Percentiles rank a stretch among this genome's conserved stretches.
phyloP scores from a whole-genome alignment of 2,113 vertebrate genomes.

The Caloenas nicobarica region DNA sequence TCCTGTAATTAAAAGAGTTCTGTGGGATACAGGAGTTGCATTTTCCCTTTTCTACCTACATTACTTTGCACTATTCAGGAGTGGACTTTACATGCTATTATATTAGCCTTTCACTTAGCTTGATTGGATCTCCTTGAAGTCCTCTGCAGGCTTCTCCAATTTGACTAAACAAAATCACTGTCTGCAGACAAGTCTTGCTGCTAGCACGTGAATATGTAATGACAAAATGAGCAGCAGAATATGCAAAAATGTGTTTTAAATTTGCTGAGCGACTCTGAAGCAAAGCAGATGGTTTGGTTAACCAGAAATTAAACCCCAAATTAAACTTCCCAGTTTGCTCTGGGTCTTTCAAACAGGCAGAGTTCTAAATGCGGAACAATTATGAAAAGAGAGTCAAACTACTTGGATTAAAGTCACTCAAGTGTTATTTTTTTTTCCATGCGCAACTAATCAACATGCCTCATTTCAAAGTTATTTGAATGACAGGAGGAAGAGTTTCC shows the following conservation, averaged over 20 bases:
- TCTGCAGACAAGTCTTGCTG: slow-evolving; percentile 35
- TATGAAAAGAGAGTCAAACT: not conserved
- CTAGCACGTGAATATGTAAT: not conserved
- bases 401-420: not conserved
- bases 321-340: not conserved
- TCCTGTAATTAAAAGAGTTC: slow-evolving; percentile 38
- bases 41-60: slow-evolving; percentile 2
- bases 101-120: slow-evolving; percentile 21
- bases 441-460: not conserved
- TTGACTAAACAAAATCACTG: slow-evolving; percentile 54
- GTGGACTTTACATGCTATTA: not conserved
- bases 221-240: not conserved
- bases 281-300: slow-evolving; percentile 11
- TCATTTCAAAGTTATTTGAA: not conserved
- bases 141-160: slow-evolving; percentile 25
- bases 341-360: not conserved
- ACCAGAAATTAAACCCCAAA: not conserved
- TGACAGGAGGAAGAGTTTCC: not conserved
- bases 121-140: slow-evolving; percentile 51
- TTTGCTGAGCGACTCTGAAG: not conserved
- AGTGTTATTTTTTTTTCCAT: not conserved
- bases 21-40: not conserved
- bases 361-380: not conserved
- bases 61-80: slow-evolving; percentile 45
- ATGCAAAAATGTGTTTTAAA: slow-evolving; percentile 15